Evolutionary conservation across 2,888 invertebrate genomes (phyloP).

Genomic region (Tuberolachnus salignus): DNA sequence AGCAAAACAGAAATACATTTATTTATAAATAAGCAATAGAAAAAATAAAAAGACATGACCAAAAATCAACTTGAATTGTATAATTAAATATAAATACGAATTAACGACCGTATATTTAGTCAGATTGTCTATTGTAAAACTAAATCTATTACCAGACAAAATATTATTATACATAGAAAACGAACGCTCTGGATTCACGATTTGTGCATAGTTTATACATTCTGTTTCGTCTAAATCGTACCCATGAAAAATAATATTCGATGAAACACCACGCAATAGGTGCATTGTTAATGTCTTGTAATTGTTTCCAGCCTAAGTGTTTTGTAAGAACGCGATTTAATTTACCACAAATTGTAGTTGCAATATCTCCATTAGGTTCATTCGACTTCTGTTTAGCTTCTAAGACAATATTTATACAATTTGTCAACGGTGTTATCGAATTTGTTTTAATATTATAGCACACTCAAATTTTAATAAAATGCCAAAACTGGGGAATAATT

Average conservation of each 20-base stretch:
- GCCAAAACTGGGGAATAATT: no score
- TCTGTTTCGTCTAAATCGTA: background rate
- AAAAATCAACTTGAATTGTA: background rate
- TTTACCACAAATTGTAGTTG: background rate
- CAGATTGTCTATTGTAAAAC: background rate
- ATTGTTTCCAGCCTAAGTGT: conserved; percentile 1
- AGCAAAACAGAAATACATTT: background rate
- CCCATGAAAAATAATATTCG: background rate
- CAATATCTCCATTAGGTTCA: conserved; percentile 1
- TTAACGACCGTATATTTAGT: background rate
- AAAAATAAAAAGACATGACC: background rate
- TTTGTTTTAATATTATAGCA: no score
- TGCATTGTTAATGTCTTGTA: background rate
- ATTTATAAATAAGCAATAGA: background rate
- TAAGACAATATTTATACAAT: background rate
- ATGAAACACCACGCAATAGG: background rate
- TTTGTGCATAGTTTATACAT: background rate
- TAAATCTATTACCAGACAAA: background rate
- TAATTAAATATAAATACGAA: background rate
- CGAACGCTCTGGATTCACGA: background rate
- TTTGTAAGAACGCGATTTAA: background rate
- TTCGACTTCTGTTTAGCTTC: background rate
- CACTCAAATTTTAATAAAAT: no score
- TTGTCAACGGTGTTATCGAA: background rate
- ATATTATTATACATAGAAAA: background rate